These are phyloP conservation scores for Pantherophis guttatus DNA, from an alignment of 2,113 vertebrate genomes.

Conservation along the genomic window DNA sequence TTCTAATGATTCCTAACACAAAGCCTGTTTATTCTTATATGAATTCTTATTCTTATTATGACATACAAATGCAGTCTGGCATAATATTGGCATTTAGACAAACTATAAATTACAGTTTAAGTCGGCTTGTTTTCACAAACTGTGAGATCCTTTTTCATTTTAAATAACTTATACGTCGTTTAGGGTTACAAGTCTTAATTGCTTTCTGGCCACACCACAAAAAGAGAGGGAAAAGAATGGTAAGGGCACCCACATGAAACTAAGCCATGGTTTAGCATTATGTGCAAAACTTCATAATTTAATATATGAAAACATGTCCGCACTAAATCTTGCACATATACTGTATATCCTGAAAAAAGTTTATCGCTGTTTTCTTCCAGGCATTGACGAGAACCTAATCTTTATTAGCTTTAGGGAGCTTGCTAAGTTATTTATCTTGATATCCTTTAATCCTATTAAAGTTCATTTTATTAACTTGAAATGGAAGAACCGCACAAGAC, in stretches of 20 bases:
- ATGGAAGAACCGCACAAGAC: neutral
- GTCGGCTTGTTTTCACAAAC: neutral
- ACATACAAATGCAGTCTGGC: neutral
- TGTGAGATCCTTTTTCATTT: neutral
- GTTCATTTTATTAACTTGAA: neutral
- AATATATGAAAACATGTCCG: neutral
- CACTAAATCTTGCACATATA: neutral
- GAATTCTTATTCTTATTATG: neutral
- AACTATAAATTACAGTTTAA: neutral
- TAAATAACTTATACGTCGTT: neutral
- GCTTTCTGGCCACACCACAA: neutral
- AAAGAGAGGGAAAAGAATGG: neutral
- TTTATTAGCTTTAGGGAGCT: neutral
- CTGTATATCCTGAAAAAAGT: neutral
- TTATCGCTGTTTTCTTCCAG: neutral
- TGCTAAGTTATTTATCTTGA: neutral
- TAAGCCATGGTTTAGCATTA: neutral
- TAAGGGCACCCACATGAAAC: neutral
- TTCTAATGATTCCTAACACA: neutral
- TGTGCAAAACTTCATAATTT: neutral
- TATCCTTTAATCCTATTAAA: conserved; percentile 6
- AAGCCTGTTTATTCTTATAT: neutral
- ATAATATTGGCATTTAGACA: neutral
- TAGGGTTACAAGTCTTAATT: neutral
- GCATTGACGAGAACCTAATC: neutral